phyloP scores from a whole-genome alignment of 1,140 invertebrate species.

The Wiebesia pumilae region DNA sequence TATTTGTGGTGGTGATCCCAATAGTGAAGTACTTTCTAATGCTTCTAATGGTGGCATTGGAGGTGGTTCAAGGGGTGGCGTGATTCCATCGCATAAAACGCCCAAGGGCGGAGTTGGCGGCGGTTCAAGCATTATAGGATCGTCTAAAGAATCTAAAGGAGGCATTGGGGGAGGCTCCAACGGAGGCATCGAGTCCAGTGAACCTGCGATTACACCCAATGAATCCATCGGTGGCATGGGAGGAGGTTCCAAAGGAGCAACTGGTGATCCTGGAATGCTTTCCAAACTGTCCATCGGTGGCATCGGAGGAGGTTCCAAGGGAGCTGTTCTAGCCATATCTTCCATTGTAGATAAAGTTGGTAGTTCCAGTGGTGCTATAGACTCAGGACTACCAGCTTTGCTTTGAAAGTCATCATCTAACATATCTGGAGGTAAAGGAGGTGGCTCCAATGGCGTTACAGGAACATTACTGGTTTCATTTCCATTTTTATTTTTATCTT shows the following conservation, averaged over 20 bases:
- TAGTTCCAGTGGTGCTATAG: background rate
- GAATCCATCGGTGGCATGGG: slow-evolving; percentile 7
- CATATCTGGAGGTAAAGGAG: slow-evolving; percentile 59
- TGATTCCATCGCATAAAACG: background rate
- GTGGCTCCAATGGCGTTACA: slow-evolving; percentile 38
- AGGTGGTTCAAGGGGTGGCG: slow-evolving; percentile 20
- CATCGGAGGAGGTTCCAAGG: slow-evolving; percentile 1
- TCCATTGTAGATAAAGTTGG: background rate
- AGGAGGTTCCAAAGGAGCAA: slow-evolving; percentile 19
- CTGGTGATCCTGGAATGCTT: background rate
- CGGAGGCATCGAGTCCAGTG: background rate
- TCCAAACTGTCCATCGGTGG: slow-evolving; percentile 19
- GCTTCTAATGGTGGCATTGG: slow-evolving; percentile 34
- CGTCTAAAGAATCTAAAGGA: slow-evolving; percentile 3
- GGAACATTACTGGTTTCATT: background rate
- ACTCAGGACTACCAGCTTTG: slow-evolving; percentile 30
- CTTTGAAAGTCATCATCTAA: slow-evolving; percentile 58
- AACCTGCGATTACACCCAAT: background rate
- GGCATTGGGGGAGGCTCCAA: slow-evolving; percentile 37
- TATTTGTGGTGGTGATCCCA: slow-evolving; percentile 34
- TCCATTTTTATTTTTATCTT: background rate
- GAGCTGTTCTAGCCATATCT: background rate
- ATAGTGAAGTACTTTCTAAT: background rate
- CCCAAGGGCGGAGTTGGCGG: slow-evolving; percentile 3
- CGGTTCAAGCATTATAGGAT: background rate